Conservation (phyloP, 2,888 invertebrate genomes). For the Temnothorax unifasciatus region DNA sequence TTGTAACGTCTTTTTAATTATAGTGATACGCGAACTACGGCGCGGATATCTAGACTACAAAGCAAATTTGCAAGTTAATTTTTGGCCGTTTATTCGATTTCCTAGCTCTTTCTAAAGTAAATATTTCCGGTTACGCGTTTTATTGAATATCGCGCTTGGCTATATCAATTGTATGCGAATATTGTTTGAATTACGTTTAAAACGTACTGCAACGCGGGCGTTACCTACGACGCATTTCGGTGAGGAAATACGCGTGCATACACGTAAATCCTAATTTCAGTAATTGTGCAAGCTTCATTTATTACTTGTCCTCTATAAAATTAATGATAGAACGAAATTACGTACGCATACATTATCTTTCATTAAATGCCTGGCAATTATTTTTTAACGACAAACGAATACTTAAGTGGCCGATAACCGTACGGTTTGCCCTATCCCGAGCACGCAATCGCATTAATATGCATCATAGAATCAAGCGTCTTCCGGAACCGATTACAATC, state of each 20-base stretch:
- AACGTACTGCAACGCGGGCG: not conserved
- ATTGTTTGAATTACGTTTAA: constrained; percentile 57
- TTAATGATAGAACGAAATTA: constrained; percentile 25
- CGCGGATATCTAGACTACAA: constrained; percentile 28
- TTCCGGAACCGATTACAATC: constrained; percentile 40
- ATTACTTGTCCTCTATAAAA: not conserved
- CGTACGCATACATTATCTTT: not conserved
- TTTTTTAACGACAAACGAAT: constrained; percentile 19
- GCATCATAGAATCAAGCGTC: not conserved
- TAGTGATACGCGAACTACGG: constrained; percentile 15
- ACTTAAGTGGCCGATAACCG: constrained; percentile 1
- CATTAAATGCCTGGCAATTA: constrained; percentile 3
- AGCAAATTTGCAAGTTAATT: constrained; percentile 55
- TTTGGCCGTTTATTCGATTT: constrained; percentile 53
- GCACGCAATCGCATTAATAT: constrained; percentile 43
- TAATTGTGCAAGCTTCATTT: constrained; percentile 15
- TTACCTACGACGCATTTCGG: constrained; percentile 31
- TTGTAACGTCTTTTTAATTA: constrained; percentile 36
- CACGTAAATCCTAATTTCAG: constrained; percentile 35
- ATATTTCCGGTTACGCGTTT: constrained; percentile 53
- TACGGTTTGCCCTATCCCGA: not conserved
- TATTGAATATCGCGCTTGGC: constrained; percentile 50
- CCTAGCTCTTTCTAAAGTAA: constrained; percentile 46
- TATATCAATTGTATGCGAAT: constrained; percentile 55
- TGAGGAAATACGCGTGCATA: constrained; percentile 19